These are phyloP conservation scores for Pollimyrus isidori DNA, from an alignment of 2,113 vertebrate genomes.

Conservation along the genomic window DNA sequence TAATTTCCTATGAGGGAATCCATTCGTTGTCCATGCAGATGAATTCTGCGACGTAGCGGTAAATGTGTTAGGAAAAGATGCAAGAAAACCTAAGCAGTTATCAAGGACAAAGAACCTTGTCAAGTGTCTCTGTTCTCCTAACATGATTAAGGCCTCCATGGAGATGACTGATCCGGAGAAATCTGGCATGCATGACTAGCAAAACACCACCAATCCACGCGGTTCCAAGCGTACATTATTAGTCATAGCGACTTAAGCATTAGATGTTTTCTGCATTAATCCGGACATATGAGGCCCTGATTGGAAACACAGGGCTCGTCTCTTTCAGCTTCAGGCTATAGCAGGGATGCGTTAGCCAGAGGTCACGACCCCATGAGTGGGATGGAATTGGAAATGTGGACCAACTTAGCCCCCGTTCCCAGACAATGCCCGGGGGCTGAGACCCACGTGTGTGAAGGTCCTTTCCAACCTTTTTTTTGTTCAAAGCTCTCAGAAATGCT, in stretches of 20 bases:
- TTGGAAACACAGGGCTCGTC: not conserved
- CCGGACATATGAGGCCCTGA: not conserved
- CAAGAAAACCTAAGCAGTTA: not conserved
- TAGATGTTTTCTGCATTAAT: not conserved
- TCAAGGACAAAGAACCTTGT: not conserved
- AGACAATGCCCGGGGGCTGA: not conserved
- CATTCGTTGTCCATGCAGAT: not conserved
- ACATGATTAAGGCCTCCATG: not conserved
- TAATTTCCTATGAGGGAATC: not conserved
- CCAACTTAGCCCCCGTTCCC: not conserved
- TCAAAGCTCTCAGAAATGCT: constrained; percentile 7
- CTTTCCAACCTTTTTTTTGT: not conserved
- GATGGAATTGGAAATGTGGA: not conserved
- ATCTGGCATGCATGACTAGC: not conserved
- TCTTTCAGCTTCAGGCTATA: not conserved
- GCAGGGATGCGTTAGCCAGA: constrained; percentile 3
- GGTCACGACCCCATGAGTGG: not conserved
- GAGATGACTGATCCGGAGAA: not conserved
- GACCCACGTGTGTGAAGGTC: not conserved
- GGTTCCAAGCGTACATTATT: not conserved
- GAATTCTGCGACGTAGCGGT: not conserved
- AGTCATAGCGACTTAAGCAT: not conserved
- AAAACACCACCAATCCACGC: not conserved
- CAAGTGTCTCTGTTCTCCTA: not conserved
- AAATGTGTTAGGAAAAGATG: not conserved